A percentile compares a stretch with the other conserved stretches of the same genome.
phyloP scores from a whole-genome alignment of 1,140 invertebrate genomes.

The Papilio helenus region DNA sequence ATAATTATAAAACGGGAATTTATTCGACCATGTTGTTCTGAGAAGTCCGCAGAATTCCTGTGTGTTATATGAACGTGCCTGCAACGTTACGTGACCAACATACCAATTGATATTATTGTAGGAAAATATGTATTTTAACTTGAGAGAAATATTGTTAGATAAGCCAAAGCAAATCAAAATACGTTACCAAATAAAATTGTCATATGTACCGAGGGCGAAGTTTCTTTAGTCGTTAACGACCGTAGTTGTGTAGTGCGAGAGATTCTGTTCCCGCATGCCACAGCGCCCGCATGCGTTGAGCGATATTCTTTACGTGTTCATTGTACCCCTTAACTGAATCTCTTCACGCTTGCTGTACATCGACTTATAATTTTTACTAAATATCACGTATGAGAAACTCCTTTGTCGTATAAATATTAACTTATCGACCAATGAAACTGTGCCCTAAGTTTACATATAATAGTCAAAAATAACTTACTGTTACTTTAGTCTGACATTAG shows the following conservation, averaged over 20 bases:
- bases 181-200: background rate
- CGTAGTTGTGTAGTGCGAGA: too few relatives aligned
- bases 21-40: conserved; percentile 12
- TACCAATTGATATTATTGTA: background rate
- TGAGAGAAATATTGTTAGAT: background rate
- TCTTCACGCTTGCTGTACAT: too few relatives aligned
- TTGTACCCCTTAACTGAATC: too few relatives aligned
- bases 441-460: background rate
- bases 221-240: too few relatives aligned
- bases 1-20: conserved; percentile 33
- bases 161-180: background rate
- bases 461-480: background rate
- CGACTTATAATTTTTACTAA: too few relatives aligned
- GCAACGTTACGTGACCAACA: conserved; percentile 27
- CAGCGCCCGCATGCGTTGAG: too few relatives aligned
- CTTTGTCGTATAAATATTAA: too few relatives aligned
- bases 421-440: too few relatives aligned
- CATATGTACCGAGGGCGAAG: too few relatives aligned
- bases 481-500: conserved; percentile 8
- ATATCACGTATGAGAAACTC: too few relatives aligned
- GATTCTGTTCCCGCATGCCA: too few relatives aligned
- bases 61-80: conserved; percentile 4
- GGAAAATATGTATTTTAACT: background rate
- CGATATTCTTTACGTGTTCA: too few relatives aligned
- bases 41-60: conserved; percentile 23